These are phyloP conservation scores for Anthoscopus minutus DNA, from an alignment of 2,113 vertebrate genomes.

Conservation along the genomic window DNA sequence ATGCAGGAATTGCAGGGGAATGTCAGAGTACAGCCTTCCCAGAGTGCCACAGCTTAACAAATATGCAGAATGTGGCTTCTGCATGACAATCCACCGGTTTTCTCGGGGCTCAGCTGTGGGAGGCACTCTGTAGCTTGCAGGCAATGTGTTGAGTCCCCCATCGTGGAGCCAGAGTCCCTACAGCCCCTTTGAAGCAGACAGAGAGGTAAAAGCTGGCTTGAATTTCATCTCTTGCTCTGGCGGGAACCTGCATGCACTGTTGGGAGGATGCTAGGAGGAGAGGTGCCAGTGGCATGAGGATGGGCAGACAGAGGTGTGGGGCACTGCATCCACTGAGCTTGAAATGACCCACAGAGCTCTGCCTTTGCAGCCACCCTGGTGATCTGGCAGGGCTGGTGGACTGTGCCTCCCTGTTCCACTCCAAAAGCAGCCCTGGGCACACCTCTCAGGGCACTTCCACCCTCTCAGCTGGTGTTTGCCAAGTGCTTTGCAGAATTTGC, in stretches of 20 bases:
- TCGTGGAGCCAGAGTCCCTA: fast-evolving
- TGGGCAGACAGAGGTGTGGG: fast-evolving
- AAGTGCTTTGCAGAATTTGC: background rate
- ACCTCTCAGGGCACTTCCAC: background rate
- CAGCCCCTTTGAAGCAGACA: background rate
- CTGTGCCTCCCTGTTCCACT: background rate
- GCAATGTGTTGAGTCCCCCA: background rate
- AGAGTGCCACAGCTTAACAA: fast-evolving
- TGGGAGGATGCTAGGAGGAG: background rate
- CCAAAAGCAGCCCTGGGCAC: background rate
- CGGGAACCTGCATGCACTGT: fast-evolving
- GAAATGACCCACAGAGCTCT: fast-evolving
- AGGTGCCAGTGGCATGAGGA: background rate
- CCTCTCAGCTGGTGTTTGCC: background rate
- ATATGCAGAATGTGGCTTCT: background rate
- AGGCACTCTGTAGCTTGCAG: background rate
- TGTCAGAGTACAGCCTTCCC: background rate
- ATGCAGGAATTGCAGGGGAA: background rate
- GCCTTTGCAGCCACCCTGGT: fast-evolving
- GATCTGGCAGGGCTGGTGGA: background rate
- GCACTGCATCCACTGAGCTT: background rate
- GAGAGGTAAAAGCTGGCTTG: background rate
- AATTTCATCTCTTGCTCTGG: background rate
- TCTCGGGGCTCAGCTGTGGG: fast-evolving
- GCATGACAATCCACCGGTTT: background rate